Evolutionary conservation across 64 coral and sea anemone species (phyloP).

Genomic region (Pocillopora damicornis): DNA sequence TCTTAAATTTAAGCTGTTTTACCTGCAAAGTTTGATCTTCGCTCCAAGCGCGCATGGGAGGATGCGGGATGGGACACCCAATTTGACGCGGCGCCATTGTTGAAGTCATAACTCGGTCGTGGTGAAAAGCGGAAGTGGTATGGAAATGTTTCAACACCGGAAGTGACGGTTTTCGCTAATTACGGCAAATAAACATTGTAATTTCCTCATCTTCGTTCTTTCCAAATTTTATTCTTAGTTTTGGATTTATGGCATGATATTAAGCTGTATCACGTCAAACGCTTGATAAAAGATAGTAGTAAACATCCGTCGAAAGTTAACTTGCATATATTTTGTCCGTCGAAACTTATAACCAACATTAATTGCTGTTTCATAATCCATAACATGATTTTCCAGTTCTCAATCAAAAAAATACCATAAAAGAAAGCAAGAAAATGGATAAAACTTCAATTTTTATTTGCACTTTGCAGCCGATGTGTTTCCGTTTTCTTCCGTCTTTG

Average conservation of each 20-base stretch:
- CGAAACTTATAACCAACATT: too few relatives aligned
- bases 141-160: neutral
- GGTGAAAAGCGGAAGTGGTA: neutral
- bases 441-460: too few relatives aligned
- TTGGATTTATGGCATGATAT: neutral
- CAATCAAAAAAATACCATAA: too few relatives aligned
- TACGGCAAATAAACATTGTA: neutral
- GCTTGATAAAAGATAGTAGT: too few relatives aligned
- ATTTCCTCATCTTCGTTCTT: neutral
- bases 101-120: slow-evolving; percentile 74
- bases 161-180: neutral
- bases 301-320: too few relatives aligned
- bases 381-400: too few relatives aligned
- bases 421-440: too few relatives aligned
- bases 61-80: slow-evolving; percentile 41
- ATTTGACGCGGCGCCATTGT: slow-evolving; percentile 78
- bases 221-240: neutral
- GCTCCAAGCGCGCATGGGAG: slow-evolving; percentile 60
- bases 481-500: too few relatives aligned
- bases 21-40: slow-evolving; percentile 52
- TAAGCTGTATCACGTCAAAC: too few relatives aligned
- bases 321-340: too few relatives aligned
- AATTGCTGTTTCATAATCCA: too few relatives aligned
- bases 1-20: neutral
- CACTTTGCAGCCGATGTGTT: neutral